Evolutionary conservation across 2,888 invertebrate species (phyloP), one percentile per base, ranked within the genome.

Genomic region (Leptothorax acervorum): DNA sequence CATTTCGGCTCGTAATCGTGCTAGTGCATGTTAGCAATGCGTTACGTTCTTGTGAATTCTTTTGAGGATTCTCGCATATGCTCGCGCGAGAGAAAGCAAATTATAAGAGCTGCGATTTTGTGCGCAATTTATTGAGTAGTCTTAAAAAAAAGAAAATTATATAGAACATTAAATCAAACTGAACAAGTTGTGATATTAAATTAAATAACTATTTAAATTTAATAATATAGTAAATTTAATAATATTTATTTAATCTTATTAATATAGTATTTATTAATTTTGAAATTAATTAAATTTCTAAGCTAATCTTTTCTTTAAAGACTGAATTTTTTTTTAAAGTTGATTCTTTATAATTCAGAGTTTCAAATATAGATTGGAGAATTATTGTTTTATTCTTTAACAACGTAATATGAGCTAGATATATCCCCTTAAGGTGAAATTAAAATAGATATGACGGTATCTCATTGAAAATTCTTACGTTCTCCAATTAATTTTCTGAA

Each of bases 1-100:
- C n/a, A 12, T 8, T 39, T 57, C 66, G 45, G 60, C 62, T 71
- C 65, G 78, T 76, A 84, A 76, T 82, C 62, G 28, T 23, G 63
- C n/a, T 55, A 23, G 65, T 5, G 51, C 18, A 51, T 45, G 23
- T 42, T 23, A 42, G 42, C 83, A 85, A 78, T 70, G 71, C 73
- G 85, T 87, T 84, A 62, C 39, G 60, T 62, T 28, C 23, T 9
- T 23, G 11, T 23, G 31, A 73, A 55, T 57, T 81, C 28, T 57
- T 28, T 12, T 48, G 3, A 55, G 35, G 18, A 74, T 78, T 83
- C 62, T 75, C 68, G 28, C 12, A 55, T 18, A 55, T 18, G 39
- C 18, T 66, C 15, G 11, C 15, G 11, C 42, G 9, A 45, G 57
- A 68, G 57, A 78, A 78, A 78, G 57, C 57, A 45, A 45, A 78